These are phyloP conservation scores for Cactoblastis cactorum DNA, from an alignment of 2,888 invertebrate species.

Conservation along the genomic window DNA sequence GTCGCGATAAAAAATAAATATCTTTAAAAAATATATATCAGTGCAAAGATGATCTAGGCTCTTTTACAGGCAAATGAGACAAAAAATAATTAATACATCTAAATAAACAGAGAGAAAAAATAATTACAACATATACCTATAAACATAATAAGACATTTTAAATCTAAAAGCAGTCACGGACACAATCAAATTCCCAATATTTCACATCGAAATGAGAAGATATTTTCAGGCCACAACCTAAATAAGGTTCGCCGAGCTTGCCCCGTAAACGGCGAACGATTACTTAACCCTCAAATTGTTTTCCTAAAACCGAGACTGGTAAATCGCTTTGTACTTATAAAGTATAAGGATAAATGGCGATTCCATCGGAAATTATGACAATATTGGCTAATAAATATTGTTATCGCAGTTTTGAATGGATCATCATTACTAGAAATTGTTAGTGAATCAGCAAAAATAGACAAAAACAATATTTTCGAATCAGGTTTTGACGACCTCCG, in stretches of 20 bases:
- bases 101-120: too few relatives aligned
- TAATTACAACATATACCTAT: too few relatives aligned
- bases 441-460: background rate
- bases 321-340: slow-evolving; percentile 12
- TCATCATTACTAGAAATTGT: slow-evolving; percentile 4
- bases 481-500: too few relatives aligned
- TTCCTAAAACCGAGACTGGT: slow-evolving; percentile 12
- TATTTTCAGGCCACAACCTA: slow-evolving; percentile 1
- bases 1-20: too few relatives aligned
- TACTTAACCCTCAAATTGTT: slow-evolving; percentile 14
- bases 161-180: background rate
- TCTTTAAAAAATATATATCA: too few relatives aligned
- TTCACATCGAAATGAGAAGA: background rate
- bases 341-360: slow-evolving; percentile 9
- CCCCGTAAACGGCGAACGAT: slow-evolving; percentile 11
- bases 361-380: slow-evolving; percentile 12
- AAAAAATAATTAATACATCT: too few relatives aligned
- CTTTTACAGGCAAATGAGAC: too few relatives aligned
- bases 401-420: slow-evolving; percentile 1
- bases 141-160: too few relatives aligned
- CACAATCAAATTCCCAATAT: background rate
- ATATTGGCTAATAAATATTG: slow-evolving; percentile 7
- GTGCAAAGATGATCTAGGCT: too few relatives aligned
- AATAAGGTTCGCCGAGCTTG: slow-evolving; percentile 3
- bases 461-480: too few relatives aligned